Conservation (phyloP, 2,888 invertebrate genomes). For the Parnassius apollo region DNA sequence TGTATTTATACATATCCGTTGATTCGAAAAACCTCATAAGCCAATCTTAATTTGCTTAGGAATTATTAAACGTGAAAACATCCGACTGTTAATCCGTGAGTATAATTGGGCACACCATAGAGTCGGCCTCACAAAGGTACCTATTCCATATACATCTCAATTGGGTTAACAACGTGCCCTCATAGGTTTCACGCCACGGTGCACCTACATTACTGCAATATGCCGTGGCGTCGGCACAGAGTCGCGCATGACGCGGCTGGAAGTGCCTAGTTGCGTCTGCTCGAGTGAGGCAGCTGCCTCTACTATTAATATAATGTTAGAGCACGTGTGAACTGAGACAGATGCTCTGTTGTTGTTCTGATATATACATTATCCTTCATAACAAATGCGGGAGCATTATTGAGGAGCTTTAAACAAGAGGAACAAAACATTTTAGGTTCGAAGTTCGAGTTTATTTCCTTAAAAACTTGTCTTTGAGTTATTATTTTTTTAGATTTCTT, state of each 20-base stretch:
- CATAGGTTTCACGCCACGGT: constrained; percentile 44
- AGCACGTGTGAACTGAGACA: background rate
- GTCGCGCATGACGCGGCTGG: background rate
- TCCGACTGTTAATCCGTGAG: constrained; percentile 4
- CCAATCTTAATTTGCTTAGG: background rate
- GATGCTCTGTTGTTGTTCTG: background rate
- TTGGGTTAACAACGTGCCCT: constrained; percentile 42
- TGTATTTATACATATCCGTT: no score
- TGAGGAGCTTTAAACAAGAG: no score
- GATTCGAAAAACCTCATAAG: no score
- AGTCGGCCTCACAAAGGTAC: constrained; percentile 30
- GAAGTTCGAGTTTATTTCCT: no score
- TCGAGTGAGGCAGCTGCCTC: constrained; percentile 9
- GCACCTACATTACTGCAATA: constrained; percentile 34
- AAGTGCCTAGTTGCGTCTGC: constrained; percentile 1
- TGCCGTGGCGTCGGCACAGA: constrained; percentile 7
- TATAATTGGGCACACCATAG: constrained; percentile 11
- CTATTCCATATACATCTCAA: constrained; percentile 31
- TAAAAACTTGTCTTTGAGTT: no score
- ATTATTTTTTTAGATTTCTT: no score
- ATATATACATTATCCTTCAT: background rate
- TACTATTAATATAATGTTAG: constrained; percentile 2
- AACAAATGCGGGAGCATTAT: background rate
- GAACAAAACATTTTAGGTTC: no score
- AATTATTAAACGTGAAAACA: constrained; percentile 14